These are phyloP conservation scores for Lophochroa leadbeateri DNA, from an alignment of 2,113 vertebrate species.

Conservation along the genomic window DNA sequence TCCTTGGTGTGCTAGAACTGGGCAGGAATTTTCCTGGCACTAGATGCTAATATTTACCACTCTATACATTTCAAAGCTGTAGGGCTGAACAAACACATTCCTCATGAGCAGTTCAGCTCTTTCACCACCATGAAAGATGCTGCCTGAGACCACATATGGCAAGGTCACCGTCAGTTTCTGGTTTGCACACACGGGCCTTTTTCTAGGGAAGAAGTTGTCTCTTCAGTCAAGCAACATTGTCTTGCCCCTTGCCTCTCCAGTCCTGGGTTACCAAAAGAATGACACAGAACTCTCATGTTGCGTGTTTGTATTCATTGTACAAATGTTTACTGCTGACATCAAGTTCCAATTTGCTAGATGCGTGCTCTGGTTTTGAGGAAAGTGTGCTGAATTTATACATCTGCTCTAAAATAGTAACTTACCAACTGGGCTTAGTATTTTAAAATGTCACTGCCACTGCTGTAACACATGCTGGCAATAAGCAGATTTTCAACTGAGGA, in stretches of 20 bases:
- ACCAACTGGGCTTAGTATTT: not conserved
- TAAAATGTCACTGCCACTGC: constrained; percentile 18
- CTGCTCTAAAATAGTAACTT: constrained; percentile 20
- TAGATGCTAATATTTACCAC: not conserved
- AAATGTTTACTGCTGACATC: not conserved
- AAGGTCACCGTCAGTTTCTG: not conserved
- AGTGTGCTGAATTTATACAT: constrained; percentile 25
- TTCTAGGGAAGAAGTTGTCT: not conserved
- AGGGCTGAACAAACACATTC: not conserved
- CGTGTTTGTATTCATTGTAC: not conserved
- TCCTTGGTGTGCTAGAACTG: not conserved
- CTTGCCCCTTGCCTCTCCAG: not conserved
- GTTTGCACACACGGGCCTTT: not conserved
- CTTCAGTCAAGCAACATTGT: not conserved
- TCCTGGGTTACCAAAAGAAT: not conserved
- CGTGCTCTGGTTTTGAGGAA: not conserved
- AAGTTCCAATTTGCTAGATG: not conserved
- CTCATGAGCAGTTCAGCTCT: not conserved
- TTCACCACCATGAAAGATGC: not conserved
- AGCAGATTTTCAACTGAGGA: constrained; percentile 25
- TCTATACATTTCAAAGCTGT: not conserved
- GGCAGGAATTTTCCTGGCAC: not conserved
- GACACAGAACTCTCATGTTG: not conserved
- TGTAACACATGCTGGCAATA: not conserved
- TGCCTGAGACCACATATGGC: not conserved